These are phyloP conservation scores for Strigamia transsilvanica DNA, from an alignment of 2,888 invertebrate genomes.

Conservation along the genomic window DNA sequence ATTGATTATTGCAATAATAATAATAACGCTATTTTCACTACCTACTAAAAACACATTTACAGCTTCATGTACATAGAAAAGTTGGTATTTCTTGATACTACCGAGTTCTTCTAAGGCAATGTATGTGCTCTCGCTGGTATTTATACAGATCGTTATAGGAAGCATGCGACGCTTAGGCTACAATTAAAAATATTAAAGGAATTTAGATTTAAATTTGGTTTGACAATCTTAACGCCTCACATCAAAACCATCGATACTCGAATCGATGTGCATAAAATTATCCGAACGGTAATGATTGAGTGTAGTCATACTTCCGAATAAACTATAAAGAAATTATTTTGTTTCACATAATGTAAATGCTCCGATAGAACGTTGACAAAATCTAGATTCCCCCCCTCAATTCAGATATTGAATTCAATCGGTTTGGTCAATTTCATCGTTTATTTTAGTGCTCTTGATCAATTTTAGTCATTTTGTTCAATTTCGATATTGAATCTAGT, in stretches of 20 bases:
- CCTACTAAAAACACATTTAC: constrained; percentile 34
- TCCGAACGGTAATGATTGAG: constrained; percentile 57
- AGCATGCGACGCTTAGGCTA: neutral
- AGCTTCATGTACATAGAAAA: neutral
- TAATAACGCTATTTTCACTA: neutral
- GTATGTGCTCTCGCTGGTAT: neutral
- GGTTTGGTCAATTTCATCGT: too few relatives aligned
- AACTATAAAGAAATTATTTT: constrained; percentile 52
- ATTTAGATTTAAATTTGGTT: neutral
- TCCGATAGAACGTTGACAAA: too few relatives aligned
- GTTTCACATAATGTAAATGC: too few relatives aligned
- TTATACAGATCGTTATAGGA: constrained; percentile 4
- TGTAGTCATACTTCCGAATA: constrained; percentile 58
- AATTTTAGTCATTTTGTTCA: too few relatives aligned
- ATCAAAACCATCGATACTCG: constrained; percentile 55
- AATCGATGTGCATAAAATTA: constrained; percentile 57
- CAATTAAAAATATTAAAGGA: neutral
- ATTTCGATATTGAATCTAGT: too few relatives aligned
- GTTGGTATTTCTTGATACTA: neutral
- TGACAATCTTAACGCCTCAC: constrained; percentile 52
- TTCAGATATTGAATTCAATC: too few relatives aligned
- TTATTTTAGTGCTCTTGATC: too few relatives aligned
- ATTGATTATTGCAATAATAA: neutral
- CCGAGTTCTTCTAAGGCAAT: constrained; percentile 20
- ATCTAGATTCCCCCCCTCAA: too few relatives aligned